Evolutionary conservation across 2,888 invertebrate species (phyloP), one percentile per base, ranked within the genome.

Genomic region (Spialia ferax): DNA sequence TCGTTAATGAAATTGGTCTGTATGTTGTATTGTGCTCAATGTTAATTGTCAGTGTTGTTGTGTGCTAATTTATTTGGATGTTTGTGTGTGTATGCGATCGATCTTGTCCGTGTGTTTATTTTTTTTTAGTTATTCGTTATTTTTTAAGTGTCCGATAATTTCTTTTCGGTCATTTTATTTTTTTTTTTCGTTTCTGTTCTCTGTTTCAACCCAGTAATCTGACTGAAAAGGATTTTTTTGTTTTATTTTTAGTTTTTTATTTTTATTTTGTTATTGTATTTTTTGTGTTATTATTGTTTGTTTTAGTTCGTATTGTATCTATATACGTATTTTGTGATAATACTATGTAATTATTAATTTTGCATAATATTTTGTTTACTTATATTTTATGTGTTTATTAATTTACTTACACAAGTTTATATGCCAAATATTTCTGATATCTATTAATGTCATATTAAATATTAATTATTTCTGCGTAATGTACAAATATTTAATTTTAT

Each of bases 101-200:
- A 69, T 63, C 45, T 29, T 75, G 42, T 75, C 78, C 71, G 70
- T 42, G n/a, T 42, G 15, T 1, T 29, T n/a, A n/a, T 42, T 42
- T 15, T 42, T 15, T 63, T 69, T 42, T 48, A 1, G 4, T 48
- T 48, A 15, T 48, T 48, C 0, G 4, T 45, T 48, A 20, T 10
- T 4, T 20, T 48, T 66, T 73, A 74, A 2, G 8, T 70, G 72
- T 68, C 68, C 74, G 73, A 70, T 70, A 73, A 75, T 75, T 85
- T 85, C 86, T 88, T 87, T 85, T 88, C 85, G 75, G 84, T 86
- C 87, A 85, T 83, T 88, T 86, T 86, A 79, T 79, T 38, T 72
- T 72, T 70, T 68, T 48, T 72, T 69, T 68, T 68, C 71, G 68
- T 69, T 69, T 67, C 71, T 72, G 72, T 61, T 66, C 71, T 69